Percentiles rank a stretch among this genome's conserved stretches.
Evolutionary conservation across 23 tunicate genomes (phyloP).

Genomic region (Botrylloides violaceus): DNA sequence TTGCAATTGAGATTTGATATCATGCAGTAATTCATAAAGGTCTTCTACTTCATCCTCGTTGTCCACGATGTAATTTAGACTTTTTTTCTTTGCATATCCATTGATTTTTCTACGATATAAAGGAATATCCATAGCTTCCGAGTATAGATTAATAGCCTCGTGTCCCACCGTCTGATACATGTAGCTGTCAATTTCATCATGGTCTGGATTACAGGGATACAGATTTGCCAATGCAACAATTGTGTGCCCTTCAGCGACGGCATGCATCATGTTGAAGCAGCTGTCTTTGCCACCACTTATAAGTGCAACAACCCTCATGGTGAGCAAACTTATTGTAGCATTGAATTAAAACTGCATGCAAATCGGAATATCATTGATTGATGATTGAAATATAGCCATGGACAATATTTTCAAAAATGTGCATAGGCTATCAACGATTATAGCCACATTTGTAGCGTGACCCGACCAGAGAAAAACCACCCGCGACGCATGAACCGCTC

Average conservation of each 20-base stretch:
- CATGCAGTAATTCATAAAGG: slow-evolving; percentile 53
- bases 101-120: slow-evolving; percentile 53
- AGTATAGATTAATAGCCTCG: slow-evolving; percentile 24
- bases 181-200: slow-evolving; percentile 88
- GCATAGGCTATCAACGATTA: no score
- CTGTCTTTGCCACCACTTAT: slow-evolving; percentile 95
- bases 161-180: slow-evolving; percentile 98
- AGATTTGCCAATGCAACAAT: slow-evolving; percentile 86
- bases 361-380: no score
- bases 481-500: no score
- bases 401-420: no score
- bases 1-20: slow-evolving; percentile 38
- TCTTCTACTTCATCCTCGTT: slow-evolving; percentile 96
- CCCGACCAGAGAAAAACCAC: no score
- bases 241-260: slow-evolving; percentile 59
- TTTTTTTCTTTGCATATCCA: slow-evolving; percentile 50
- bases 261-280: slow-evolving; percentile 89
- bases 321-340: no score
- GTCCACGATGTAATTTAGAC: slow-evolving; percentile 33
- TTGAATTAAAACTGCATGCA: no score
- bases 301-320: background rate
- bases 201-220: slow-evolving; percentile 18
- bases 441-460: no score
- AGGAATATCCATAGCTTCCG: slow-evolving; percentile 83
- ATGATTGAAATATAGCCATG: no score